Conservation (phyloP, 1,140 invertebrate species). For the Dreissena rostriformis region DNA sequence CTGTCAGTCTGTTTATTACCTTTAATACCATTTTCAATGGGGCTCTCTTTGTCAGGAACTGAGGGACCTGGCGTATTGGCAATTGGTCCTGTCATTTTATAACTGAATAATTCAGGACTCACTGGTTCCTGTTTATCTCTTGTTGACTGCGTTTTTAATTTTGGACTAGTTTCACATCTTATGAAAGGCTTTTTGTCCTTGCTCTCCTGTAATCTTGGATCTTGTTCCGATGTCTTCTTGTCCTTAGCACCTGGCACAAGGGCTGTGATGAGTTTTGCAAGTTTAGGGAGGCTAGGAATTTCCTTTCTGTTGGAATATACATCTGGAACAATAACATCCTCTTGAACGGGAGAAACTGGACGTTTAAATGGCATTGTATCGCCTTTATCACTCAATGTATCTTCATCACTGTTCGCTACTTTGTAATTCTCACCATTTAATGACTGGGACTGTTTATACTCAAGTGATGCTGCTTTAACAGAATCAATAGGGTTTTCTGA, state of each 20-base stretch:
- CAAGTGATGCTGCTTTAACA: no score
- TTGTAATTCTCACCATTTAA: background rate
- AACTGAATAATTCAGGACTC: slow-evolving; percentile 12
- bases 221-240: background rate
- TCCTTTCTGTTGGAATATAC: slow-evolving; percentile 5
- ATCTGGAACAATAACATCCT: background rate
- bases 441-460: no score
- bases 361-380: background rate
- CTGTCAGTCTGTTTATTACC: no score
- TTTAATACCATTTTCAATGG: no score
- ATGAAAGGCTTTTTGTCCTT: slow-evolving; percentile 2
- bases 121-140: slow-evolving; percentile 12
- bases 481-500: no score
- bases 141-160: slow-evolving; percentile 15
- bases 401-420: background rate
- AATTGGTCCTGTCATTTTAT: no score
- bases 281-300: background rate
- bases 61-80: no score
- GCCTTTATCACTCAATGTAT: background rate
- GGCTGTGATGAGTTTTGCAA: background rate
- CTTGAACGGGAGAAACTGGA: no score
- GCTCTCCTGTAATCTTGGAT: slow-evolving; percentile 11
- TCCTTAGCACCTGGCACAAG: background rate
- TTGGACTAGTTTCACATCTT: slow-evolving; percentile 51
- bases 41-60: no score